Evolutionary conservation across 2,113 vertebrate genomes (phyloP).

Genomic region (Pitta sordida): DNA sequence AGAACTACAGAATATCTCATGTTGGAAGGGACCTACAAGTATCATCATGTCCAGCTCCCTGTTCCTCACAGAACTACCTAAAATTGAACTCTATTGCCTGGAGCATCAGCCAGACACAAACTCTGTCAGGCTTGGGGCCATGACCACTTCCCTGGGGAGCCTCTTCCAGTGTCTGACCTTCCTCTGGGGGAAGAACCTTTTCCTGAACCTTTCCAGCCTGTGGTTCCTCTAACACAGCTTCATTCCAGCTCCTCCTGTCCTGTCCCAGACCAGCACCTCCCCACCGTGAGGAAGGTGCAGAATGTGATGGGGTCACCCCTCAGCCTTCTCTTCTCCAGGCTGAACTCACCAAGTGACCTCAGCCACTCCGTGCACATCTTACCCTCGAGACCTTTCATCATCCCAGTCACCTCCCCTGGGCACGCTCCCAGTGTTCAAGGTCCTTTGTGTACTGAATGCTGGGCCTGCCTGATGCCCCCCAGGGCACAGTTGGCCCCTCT

Average conservation of each 20-base stretch:
- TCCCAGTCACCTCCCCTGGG: background rate
- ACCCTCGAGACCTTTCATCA: background rate
- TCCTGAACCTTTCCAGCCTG: background rate
- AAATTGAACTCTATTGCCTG: background rate
- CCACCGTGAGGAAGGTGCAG: background rate
- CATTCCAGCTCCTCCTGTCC: background rate
- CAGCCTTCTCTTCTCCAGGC: too few relatives aligned
- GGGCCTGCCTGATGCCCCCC: too few relatives aligned
- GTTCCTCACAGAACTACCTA: background rate
- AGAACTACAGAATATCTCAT: background rate
- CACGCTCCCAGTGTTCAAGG: background rate
- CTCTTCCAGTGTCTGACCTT: background rate
- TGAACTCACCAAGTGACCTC: background rate
- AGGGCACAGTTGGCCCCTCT: too few relatives aligned
- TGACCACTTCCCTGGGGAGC: background rate
- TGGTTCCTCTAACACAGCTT: background rate
- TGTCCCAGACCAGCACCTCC: background rate
- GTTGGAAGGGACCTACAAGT: background rate
- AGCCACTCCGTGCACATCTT: background rate
- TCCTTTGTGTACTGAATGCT: background rate
- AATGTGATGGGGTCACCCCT: accelerated
- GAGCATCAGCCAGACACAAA: background rate
- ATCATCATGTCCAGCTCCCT: background rate
- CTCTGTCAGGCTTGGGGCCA: background rate
- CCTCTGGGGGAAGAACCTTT: background rate